Base-by-base conservation (phyloP, 2,113 vertebrate genomes). In the Odocoileus virginianus region DNA sequence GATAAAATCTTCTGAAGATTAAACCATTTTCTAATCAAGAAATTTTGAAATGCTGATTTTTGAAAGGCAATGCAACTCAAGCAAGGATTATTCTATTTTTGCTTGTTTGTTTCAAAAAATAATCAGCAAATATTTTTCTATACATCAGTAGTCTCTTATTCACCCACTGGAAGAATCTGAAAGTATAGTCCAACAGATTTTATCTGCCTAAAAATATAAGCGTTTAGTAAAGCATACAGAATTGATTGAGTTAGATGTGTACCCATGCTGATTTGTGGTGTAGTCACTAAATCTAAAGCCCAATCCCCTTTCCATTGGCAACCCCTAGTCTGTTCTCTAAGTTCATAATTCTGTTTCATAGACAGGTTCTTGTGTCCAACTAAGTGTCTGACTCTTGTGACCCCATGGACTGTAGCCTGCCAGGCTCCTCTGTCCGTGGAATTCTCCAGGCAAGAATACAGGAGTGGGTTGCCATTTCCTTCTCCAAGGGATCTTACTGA, bases 1-100 rank as follows among this genome's bases (percentile, higher is more conserved):
- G 50, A 60, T 74, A 91, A 91, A 89, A 89, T 95, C 61, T 74
- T 64, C 19, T 67, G 36, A 58, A 55, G 93, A 91, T 94, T 93
- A 87, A 61, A 30, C 7, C 54, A 83, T 97, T 83, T 97, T 76
- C 92, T 95, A 89, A 98, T 97, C 94, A 97, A 87, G 82, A n/a
- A 86, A 92, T 61, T 89, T 58, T 78, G 36, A 74, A 64, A 91
- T 87, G 61, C 50, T 89, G 76, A 86, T 78, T 91, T 97, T 71
- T 36, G 16, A 96, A 91, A 96, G 54, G 60, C 74, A 81, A 6
- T 11, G 40, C 2, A 16, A 28, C 15, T 94, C 67, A 57, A 17
- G 7, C 25, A 84, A 96, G 13, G 8, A 74, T 61, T 47, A 83
- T 28, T 60, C n/a, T 33, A 3, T 36, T 57, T 95, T 88, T 64